These are phyloP conservation scores for Ctenosaura bakeri DNA, from an alignment of 2,797 vertebrate species.

Conservation along the genomic window DNA sequence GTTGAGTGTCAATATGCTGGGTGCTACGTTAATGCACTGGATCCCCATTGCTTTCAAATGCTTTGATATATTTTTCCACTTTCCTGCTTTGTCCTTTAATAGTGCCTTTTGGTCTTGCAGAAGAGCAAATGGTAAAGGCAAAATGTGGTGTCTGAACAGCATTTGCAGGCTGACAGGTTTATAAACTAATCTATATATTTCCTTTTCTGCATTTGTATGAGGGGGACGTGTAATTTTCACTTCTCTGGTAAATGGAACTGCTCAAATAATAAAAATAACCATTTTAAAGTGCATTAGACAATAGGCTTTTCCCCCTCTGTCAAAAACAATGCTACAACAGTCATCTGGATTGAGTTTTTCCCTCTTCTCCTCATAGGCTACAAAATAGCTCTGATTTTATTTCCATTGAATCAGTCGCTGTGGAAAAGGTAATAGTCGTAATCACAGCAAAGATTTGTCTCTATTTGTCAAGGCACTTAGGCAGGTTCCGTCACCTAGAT, in stretches of 20 bases:
- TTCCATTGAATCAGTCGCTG: slow-evolving; percentile 56
- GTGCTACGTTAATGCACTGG: slow-evolving; percentile 47
- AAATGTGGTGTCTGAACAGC: slow-evolving; percentile 36
- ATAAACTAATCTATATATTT: slow-evolving; percentile 54
- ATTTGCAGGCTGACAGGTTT: slow-evolving; percentile 56
- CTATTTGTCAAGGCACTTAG: slow-evolving; percentile 66
- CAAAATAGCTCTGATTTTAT: slow-evolving; percentile 60
- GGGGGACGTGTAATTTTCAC: slow-evolving; percentile 43
- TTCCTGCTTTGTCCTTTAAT: slow-evolving; percentile 38
- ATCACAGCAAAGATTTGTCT: slow-evolving; percentile 58
- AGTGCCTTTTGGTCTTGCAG: slow-evolving; percentile 47
- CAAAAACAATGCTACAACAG: slow-evolving; percentile 57
- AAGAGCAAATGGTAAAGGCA: slow-evolving; percentile 30
- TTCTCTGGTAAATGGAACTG: slow-evolving; percentile 46
- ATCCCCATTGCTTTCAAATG: slow-evolving; percentile 45
- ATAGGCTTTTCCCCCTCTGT: slow-evolving; percentile 29
- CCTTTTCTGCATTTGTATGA: slow-evolving; percentile 27
- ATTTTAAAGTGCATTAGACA: slow-evolving; percentile 63
- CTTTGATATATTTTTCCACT: neutral
- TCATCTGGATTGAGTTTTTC: neutral
- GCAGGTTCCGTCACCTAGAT: slow-evolving; percentile 54
- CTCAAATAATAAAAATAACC: slow-evolving; percentile 59
- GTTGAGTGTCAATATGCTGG: slow-evolving; percentile 11
- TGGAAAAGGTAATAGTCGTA: slow-evolving; percentile 57
- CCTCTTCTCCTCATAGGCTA: slow-evolving; percentile 19